Percentiles rank a stretch among this genome's conserved stretches.
phyloP scores from a whole-genome alignment of 2,888 invertebrate genomes.

The Drosophila vallismaia region DNA sequence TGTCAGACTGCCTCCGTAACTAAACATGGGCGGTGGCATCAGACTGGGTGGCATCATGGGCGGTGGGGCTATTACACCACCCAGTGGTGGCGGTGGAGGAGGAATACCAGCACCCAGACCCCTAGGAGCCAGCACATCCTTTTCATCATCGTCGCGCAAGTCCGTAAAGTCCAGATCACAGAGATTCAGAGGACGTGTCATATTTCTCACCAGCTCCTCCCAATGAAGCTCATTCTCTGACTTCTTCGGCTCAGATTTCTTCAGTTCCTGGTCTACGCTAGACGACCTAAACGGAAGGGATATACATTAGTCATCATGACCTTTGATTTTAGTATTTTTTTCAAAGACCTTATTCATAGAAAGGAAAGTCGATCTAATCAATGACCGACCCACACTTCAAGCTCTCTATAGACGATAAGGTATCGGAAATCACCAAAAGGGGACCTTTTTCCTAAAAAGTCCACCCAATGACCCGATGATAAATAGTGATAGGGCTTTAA shows the following conservation, averaged over 20 bases:
- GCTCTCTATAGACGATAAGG: conserved; percentile 48
- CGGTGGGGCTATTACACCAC: conserved; percentile 85
- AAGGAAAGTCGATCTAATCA: conserved; percentile 40
- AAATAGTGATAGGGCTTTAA: conserved; percentile 9
- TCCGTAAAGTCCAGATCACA: conserved; percentile 99
- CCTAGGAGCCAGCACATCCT: conserved; percentile 89
- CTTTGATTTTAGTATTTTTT: background rate
- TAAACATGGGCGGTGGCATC: conserved; percentile 85
- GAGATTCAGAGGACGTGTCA: conserved; percentile 90
- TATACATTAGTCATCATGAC: background rate
- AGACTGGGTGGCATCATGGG: conserved; percentile 83
- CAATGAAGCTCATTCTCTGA: conserved; percentile 97
- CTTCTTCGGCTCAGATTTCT: conserved; percentile 90
- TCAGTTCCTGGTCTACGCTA: conserved; percentile 89
- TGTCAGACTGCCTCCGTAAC: conserved; percentile 77
- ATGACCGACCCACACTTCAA: conserved; percentile 38
- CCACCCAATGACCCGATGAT: conserved; percentile 23
- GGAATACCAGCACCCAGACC: conserved; percentile 88
- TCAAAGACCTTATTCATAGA: conserved; percentile 31
- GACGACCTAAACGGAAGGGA: conserved; percentile 85
- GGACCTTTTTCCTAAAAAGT: conserved; percentile 29
- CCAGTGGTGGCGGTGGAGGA: conserved; percentile 92
- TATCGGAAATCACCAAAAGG: conserved; percentile 16
- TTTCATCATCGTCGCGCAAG: conserved; percentile 94
- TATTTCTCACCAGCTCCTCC: conserved; percentile 93